phyloP scores from a whole-genome alignment of 2,797 vertebrate genomes.

The Phyllotis vaccarum region DNA sequence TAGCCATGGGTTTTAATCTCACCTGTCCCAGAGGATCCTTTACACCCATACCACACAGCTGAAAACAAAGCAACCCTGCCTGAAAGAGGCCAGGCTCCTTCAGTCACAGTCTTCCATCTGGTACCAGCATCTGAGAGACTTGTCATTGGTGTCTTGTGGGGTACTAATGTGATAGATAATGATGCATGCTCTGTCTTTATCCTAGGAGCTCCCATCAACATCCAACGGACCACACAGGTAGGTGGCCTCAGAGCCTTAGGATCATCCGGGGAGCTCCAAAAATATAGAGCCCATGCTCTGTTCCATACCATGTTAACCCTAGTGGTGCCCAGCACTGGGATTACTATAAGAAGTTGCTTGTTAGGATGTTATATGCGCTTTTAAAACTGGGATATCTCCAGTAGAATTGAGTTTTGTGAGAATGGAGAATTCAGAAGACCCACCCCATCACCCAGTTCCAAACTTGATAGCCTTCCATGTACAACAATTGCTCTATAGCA shows the following conservation, averaged over 20 bases:
- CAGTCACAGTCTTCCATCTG: neutral
- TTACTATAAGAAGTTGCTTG: neutral
- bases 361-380: neutral
- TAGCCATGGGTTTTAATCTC: neutral
- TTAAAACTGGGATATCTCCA: conserved; percentile 4
- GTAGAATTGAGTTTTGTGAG: neutral
- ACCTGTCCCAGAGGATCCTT: neutral
- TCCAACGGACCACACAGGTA: neutral
- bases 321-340: neutral
- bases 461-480: neutral
- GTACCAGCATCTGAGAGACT: neutral
- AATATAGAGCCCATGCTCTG: neutral
- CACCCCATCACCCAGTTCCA: neutral
- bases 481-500: neutral
- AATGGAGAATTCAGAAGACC: neutral
- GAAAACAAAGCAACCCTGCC: neutral
- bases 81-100: neutral
- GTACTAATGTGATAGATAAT: neutral
- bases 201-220: neutral
- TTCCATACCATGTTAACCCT: neutral
- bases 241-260: neutral
- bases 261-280: neutral
- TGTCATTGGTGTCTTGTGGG: neutral
- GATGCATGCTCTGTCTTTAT: neutral
- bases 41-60: neutral